Base-by-base conservation (phyloP, 2,797 vertebrate genomes). In the Nyctalus aviator region DNA sequence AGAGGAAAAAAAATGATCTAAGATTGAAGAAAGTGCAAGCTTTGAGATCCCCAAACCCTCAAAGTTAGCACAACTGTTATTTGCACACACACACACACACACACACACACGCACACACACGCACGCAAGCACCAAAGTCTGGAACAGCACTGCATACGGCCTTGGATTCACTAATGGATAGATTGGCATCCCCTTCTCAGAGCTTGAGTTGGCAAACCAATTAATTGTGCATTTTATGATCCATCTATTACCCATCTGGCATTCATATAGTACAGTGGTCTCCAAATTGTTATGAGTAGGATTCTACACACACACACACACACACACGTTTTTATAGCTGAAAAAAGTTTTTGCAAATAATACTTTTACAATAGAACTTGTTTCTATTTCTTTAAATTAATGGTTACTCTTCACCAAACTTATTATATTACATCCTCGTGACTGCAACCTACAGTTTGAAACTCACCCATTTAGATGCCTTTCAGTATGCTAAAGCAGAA, bases 161-260 rank as follows among this genome's bases (percentile, higher is more conserved):
- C 59, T 57, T 55, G 37, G 64, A 69, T 84, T 95, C 59, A 87
- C 50, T 75, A 88, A 85, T 32, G 53, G 66, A 84, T 44, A 64
- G 55, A 76, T 59, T 66, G 21, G 32, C 77, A 32, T 46, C 50
- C 35, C 32, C 68, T 76, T 91, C 44, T 94, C 84, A 88, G 84
- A 93, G 41, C 3, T 7, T 11, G 50, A 90, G 14, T 78, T 90
- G 46, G 64, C 68, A 93, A 94, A 71, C 44, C 44, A 79, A 64
- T 57, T 76, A 30, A 90, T 71, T 59, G n/a, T 84, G 57, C 77
- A 72, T 77, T 86, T 86, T 72, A 76, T 90, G 55, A 87, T 93
- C 37, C 48, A 83, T 50, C 53, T 82, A 82, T 85, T 89, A 88
- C 32, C 35, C 10, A 57, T 57, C 75, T 92, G 44, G 44, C 37